Evolutionary conservation across 2,113 vertebrate species (phyloP), one percentile per base, ranked within the genome.

Genomic region (Rousettus leschenaultii): DNA sequence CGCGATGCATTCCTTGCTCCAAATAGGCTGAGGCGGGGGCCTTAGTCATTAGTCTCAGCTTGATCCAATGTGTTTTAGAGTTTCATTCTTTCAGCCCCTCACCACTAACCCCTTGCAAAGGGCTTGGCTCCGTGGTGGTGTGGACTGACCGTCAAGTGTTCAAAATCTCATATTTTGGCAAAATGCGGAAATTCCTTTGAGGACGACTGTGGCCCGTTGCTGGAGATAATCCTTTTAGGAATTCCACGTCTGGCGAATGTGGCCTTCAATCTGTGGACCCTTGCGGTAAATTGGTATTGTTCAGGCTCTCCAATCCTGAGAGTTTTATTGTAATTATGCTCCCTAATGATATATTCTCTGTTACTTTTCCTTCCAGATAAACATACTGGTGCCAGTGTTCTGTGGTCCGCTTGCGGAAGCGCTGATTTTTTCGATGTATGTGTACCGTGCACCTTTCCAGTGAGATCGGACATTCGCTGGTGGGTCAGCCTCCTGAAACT

Each of bases 191-290:
- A 18, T 97, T 95, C 96, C 84, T 94, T 93, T 87, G 92, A 95
- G 87, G 45, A 98, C 70, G 0, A 68, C 66, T 97, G 83, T 73
- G 94, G 96, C 84, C 89, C 92, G 57, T 73, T 19, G 35, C 92
- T 75, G 94, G 94, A 97, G 95, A 86, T 97, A 97, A 97, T 97
- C 86, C 82, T 97, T 98, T 94, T 95, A 97, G 92, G 94, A 84
- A 97, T 97, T 97, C 91, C 93, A 86, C 21, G 19, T 90, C 95
- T 98, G 97, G 93, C 90, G 94, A 95, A 94, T 21, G 45, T 45
- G 97, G 78, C 74, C 85, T 97, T 97, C 63, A 83, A 24, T 96
- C 43, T 97, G 94, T 94, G 96, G 90, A 91, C 95, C 93, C 78
- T 66, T 90, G 86, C 66, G 96, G 91, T 96, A 77, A 74, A 95